Conservation (phyloP, 2,113 vertebrate genomes). For the Percina caprodes region DNA sequence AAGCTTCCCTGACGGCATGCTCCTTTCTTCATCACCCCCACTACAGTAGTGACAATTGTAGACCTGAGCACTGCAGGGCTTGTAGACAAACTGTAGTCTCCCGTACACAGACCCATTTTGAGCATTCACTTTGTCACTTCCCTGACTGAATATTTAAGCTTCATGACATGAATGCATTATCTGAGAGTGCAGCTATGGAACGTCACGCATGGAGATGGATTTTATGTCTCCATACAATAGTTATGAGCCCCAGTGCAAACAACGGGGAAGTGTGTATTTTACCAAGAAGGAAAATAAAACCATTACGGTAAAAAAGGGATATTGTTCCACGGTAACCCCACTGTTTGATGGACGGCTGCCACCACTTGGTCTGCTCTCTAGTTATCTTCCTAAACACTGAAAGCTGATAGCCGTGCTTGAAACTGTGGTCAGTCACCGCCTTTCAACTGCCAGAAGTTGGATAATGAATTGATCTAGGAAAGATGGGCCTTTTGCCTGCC, state of each 20-base stretch:
- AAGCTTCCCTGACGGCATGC: conserved; percentile 10
- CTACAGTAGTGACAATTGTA: conserved; percentile 10
- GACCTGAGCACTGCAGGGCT: conserved; percentile 7
- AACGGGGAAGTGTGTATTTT: conserved; percentile 21
- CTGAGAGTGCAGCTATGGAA: conserved; percentile 51
- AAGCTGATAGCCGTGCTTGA: conserved; percentile 74
- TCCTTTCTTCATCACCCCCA: conserved; percentile 28
- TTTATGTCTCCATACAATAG: conserved; percentile 62
- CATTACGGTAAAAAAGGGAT: conserved; percentile 39
- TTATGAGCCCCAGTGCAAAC: conserved; percentile 50
- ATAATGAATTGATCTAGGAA: conserved; percentile 81
- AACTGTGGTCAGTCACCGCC: conserved; percentile 75
- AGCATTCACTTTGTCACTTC: conserved; percentile 23
- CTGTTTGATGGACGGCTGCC: conserved; percentile 69
- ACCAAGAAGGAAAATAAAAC: conserved; percentile 52
- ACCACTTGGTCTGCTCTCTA: conserved; percentile 50
- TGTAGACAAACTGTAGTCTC: background rate
- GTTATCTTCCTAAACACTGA: conserved; percentile 68
- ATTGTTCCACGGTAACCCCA: conserved; percentile 40
- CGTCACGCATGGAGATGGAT: conserved; percentile 22
- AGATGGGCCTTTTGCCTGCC: conserved; percentile 69
- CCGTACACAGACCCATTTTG: background rate
- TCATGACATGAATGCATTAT: conserved; percentile 65
- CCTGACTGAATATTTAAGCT: conserved; percentile 55
- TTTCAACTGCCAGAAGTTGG: conserved; percentile 74